Evolutionary conservation across 2,888 invertebrate species (phyloP).

Genomic region (Pristionchus maxplancki): DNA sequence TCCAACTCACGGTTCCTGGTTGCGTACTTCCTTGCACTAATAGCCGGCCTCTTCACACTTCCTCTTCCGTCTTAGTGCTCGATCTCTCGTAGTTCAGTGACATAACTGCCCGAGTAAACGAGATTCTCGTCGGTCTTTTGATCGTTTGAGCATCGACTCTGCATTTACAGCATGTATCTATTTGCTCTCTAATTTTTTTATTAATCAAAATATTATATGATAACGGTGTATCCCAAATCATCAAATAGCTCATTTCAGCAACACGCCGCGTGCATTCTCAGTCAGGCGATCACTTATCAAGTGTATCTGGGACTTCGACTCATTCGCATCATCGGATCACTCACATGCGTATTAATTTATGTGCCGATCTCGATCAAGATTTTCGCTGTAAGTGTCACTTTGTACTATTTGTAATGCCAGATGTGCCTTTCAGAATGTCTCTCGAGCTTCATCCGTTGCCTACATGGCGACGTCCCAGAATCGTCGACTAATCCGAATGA

Average conservation of each 20-base stretch:
- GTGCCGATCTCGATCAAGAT: constrained; percentile 29
- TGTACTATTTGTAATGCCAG: no score
- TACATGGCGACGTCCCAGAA: constrained; percentile 39
- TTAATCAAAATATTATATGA: no score
- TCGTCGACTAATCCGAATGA: constrained; percentile 29
- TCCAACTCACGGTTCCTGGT: background rate
- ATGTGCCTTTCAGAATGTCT: constrained; percentile 11
- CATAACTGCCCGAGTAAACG: background rate
- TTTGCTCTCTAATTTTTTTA: no score
- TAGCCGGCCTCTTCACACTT: background rate
- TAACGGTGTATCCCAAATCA: no score
- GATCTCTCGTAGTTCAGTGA: background rate
- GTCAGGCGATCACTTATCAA: constrained; percentile 1
- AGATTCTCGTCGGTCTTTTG: background rate
- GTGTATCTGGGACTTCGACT: constrained; percentile 36
- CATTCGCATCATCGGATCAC: background rate
- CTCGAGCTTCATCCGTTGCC: background rate
- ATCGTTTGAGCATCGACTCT: no score
- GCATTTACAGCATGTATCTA: no score
- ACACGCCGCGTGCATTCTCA: constrained; percentile 22
- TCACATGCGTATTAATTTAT: constrained; percentile 11
- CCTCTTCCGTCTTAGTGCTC: background rate
- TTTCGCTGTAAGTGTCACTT: background rate
- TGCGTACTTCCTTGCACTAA: background rate
- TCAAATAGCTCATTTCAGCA: no score